phyloP scores from a whole-genome alignment of 2,888 invertebrate genomes.

The Synergus gifuensis region DNA sequence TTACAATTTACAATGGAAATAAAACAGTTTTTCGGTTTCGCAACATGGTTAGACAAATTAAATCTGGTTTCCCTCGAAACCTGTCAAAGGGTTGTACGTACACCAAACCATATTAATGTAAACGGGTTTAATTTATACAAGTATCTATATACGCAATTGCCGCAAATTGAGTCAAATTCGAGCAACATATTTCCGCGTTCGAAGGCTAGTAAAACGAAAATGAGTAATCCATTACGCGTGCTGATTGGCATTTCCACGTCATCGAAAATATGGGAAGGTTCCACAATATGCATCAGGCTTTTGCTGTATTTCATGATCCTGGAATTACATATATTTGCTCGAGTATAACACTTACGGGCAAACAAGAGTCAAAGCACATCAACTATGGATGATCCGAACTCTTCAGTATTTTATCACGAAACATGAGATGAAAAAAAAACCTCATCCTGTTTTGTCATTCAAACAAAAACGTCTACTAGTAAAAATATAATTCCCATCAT shows the following conservation, averaged over 20 bases:
- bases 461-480: slow-evolving; percentile 6
- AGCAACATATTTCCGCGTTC: slow-evolving; percentile 3
- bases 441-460: not conserved
- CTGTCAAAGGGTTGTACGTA: not conserved
- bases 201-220: slow-evolving; percentile 8
- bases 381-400: slow-evolving; percentile 35
- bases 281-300: not conserved
- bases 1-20: not conserved
- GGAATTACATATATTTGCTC: slow-evolving; percentile 39
- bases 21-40: too few relatives aligned
- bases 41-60: not conserved
- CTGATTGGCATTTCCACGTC: slow-evolving; percentile 39
- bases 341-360: slow-evolving; percentile 16
- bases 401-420: slow-evolving; percentile 31
- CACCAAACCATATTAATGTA: not conserved
- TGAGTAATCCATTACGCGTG: slow-evolving; percentile 39
- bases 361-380: slow-evolving; percentile 34
- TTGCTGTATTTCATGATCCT: slow-evolving; percentile 36
- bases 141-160: not conserved
- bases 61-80: not conserved
- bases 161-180: slow-evolving; percentile 4
- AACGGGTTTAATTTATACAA: not conserved
- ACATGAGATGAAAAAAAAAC: slow-evolving; percentile 14
- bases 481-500: not conserved
- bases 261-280: slow-evolving; percentile 39